phyloP scores from a whole-genome alignment of 2,888 invertebrate genomes.

The Lamproptera curius region DNA sequence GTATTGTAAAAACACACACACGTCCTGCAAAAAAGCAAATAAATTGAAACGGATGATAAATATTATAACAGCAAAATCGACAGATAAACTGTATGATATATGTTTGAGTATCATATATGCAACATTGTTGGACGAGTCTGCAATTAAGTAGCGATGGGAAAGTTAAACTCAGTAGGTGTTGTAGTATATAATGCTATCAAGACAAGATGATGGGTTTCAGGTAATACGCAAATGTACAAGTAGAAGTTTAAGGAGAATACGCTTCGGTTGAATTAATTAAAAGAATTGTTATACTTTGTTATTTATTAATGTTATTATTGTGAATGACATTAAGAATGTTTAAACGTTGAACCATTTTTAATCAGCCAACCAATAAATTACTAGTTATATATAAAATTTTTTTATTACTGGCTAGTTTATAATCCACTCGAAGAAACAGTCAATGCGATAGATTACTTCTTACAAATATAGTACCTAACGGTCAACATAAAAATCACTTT shows the following conservation, averaged over 20 bases:
- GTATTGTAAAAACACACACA: no score
- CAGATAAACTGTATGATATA: conserved; percentile 12
- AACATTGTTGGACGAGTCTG: conserved; percentile 13
- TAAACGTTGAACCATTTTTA: no score
- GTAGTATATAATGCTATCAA: neutral
- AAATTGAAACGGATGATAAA: no score
- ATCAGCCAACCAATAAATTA: no score
- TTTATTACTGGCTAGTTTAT: no score
- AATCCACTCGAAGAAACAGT: no score
- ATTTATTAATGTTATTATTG: no score
- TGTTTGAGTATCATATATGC: conserved; percentile 7
- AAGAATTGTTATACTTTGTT: no score
- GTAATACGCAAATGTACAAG: neutral
- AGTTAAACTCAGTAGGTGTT: conserved; percentile 9
- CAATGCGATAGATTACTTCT: neutral
- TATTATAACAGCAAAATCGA: no score
- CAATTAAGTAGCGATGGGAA: conserved; percentile 5
- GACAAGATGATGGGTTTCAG: conserved; percentile 5
- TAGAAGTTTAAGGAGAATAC: neutral
- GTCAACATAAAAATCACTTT: neutral
- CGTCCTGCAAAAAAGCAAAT: no score
- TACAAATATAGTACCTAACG: neutral
- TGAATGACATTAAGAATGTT: no score
- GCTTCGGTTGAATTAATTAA: neutral
- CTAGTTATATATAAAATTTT: no score